Conservation (phyloP, 2,113 vertebrate species). For the Salvelinus sp. region DNA sequence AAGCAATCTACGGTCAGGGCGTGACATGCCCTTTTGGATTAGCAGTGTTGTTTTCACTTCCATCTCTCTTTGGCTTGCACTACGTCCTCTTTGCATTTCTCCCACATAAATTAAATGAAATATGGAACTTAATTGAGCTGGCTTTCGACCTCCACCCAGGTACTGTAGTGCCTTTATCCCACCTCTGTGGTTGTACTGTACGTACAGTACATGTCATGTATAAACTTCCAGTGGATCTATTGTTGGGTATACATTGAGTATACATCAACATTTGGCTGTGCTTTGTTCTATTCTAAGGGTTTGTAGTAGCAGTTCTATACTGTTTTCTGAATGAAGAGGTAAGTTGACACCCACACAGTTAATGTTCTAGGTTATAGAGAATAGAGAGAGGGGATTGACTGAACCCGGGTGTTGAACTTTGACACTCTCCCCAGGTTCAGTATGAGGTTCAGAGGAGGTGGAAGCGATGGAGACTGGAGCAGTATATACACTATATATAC, state of each 20-base stretch:
- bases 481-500: neutral
- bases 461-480: slow-evolving; percentile 50
- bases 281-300: slow-evolving; percentile 57
- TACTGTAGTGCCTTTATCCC: neutral
- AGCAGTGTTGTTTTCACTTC: no score
- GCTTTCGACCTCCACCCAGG: slow-evolving; percentile 92
- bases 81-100: slow-evolving; percentile 90
- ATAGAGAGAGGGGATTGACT: neutral
- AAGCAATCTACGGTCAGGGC: no score
- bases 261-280: neutral
- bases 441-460: slow-evolving; percentile 54
- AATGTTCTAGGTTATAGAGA: neutral
- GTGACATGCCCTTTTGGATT: no score
- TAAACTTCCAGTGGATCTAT: neutral
- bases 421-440: slow-evolving; percentile 46
- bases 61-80: slow-evolving; percentile 88
- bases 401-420: neutral
- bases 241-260: neutral
- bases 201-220: neutral
- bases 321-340: slow-evolving; percentile 71
- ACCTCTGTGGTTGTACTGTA: neutral
- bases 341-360: neutral
- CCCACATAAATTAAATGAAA: slow-evolving; percentile 76
- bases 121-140: slow-evolving; percentile 86
- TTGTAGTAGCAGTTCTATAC: slow-evolving; percentile 73